Percentiles rank a stretch among this genome's conserved stretches.
phyloP scores from a whole-genome alignment of 2,888 invertebrate species.

The Reticulitermes lucifugus region DNA sequence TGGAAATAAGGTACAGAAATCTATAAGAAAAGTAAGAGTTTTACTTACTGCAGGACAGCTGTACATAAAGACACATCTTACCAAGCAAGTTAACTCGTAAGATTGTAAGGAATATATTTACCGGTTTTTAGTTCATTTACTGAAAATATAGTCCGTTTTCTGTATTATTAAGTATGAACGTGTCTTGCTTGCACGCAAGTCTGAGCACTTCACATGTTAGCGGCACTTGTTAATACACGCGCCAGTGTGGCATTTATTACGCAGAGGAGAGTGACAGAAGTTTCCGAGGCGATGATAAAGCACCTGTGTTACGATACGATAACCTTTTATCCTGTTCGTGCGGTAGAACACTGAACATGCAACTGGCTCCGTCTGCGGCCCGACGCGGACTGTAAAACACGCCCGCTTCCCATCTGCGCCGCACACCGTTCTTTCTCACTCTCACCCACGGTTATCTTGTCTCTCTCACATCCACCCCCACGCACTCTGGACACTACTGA shows the following conservation, averaged over 20 bases:
- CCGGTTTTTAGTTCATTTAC: background rate
- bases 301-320: constrained; percentile 2
- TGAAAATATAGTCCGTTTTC: background rate
- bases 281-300: constrained; percentile 17
- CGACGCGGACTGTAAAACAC: background rate
- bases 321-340: too few relatives aligned
- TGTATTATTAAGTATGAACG: too few relatives aligned
- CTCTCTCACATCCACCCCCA: constrained; percentile 1
- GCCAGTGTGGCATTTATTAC: too few relatives aligned
- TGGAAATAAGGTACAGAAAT: too few relatives aligned
- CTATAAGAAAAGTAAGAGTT: too few relatives aligned
- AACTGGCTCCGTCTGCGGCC: background rate
- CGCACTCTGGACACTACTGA: constrained; percentile 11
- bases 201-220: background rate
- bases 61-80: too few relatives aligned
- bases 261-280: background rate
- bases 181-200: too few relatives aligned
- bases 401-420: background rate
- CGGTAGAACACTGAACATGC: background rate
- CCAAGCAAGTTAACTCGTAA: too few relatives aligned
- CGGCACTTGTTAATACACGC: background rate
- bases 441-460: constrained; percentile 1
- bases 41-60: too few relatives aligned
- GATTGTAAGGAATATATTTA: background rate
- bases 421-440: background rate